These are phyloP conservation scores for Dinomys branickii DNA, from an alignment of 2,113 vertebrate genomes.

Conservation along the genomic window DNA sequence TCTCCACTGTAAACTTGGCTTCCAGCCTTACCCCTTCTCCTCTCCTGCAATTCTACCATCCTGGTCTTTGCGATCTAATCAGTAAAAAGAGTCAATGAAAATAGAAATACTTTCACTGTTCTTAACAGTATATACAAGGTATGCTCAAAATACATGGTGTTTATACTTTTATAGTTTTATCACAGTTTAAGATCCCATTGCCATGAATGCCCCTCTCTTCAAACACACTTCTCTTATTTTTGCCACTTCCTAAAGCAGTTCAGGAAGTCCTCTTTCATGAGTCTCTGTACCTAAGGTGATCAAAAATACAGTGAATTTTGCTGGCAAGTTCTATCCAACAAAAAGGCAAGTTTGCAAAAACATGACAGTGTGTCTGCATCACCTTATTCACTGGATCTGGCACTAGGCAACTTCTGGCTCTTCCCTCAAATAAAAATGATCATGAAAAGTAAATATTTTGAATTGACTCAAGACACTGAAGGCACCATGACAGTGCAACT, in stretches of 20 bases:
- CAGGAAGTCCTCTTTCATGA: not conserved
- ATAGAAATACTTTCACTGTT: not conserved
- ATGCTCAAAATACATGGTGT: not conserved
- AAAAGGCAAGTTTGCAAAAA: not conserved
- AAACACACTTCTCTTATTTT: not conserved
- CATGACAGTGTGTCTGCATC: not conserved
- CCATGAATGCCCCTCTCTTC: not conserved
- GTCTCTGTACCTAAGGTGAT: not conserved
- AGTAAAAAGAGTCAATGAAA: constrained; percentile 11
- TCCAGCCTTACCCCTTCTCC: accelerated
- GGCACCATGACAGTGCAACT: not conserved
- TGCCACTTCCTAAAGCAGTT: not conserved
- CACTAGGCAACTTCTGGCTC: not conserved
- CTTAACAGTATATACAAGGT: not conserved
- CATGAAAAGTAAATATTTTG: not conserved
- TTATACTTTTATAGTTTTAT: not conserved
- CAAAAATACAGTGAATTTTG: not conserved
- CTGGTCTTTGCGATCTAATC: not conserved
- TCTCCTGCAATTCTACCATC: not conserved
- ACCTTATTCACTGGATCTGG: not conserved
- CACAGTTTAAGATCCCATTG: not conserved
- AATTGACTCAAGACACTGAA: not conserved
- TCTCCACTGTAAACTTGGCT: not conserved
- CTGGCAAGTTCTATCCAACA: not conserved
- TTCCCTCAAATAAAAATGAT: not conserved